Evolutionary conservation across 2,113 vertebrate species (phyloP).

Genomic region (Plecturocebus donacophilus): DNA sequence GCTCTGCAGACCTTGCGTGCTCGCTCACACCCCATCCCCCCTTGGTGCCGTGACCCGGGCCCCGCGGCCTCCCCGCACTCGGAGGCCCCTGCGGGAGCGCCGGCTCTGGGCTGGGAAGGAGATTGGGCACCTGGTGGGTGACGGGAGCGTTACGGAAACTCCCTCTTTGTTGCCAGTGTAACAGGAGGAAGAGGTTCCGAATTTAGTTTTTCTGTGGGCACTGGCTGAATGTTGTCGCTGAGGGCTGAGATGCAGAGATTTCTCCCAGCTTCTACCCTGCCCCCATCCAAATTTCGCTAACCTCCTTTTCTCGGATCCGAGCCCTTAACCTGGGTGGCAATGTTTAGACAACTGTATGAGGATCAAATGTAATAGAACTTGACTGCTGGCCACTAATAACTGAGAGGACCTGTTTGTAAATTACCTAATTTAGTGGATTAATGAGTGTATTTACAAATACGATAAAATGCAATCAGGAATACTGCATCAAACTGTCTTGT

Average conservation of each 20-base stretch:
- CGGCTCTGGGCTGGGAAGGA: conserved; percentile 25
- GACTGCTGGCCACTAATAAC: conserved; percentile 79
- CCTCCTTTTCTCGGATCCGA: conserved; percentile 47
- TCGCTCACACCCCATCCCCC: conserved; percentile 41
- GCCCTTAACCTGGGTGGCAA: conserved; percentile 68
- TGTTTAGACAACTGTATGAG: conserved; percentile 72
- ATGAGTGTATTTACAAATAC: conserved; percentile 80
- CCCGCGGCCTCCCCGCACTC: conserved; percentile 56
- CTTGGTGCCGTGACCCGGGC: conserved; percentile 62
- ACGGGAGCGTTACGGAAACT: conserved; percentile 76
- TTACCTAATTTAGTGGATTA: conserved; percentile 80
- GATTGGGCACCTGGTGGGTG: conserved; percentile 76
- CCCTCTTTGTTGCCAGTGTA: conserved; percentile 81
- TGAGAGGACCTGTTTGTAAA: conserved; percentile 79
- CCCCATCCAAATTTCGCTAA: conserved; percentile 74
- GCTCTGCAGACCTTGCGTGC: background rate
- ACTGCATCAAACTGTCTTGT: conserved; percentile 77
- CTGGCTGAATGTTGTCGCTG: conserved; percentile 74
- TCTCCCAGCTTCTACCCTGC: conserved; percentile 73
- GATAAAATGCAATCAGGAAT: conserved; percentile 77
- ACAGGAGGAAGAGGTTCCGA: conserved; percentile 80
- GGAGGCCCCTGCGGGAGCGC: conserved; percentile 70
- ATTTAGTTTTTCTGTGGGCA: conserved; percentile 81
- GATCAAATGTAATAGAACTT: conserved; percentile 76
- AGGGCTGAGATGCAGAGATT: conserved; percentile 80